phyloP scores from a whole-genome alignment of 2,888 invertebrate genomes.

The Cyclophora punctaria region DNA sequence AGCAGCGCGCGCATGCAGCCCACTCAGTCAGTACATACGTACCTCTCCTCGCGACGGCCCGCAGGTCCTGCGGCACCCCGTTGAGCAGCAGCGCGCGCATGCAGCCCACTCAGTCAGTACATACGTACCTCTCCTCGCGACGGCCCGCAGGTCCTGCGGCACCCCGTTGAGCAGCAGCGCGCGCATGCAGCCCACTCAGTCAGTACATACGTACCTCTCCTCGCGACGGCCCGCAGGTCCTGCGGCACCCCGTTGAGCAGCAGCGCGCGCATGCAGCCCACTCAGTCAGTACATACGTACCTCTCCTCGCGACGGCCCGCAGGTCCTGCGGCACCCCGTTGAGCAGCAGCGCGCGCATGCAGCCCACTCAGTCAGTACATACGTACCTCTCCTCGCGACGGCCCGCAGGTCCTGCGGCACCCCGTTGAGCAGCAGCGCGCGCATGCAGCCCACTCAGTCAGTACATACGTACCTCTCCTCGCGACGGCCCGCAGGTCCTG shows the following conservation, averaged over 20 bases:
- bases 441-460: conserved; percentile 86
- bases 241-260: conserved; percentile 90
- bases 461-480: conserved; percentile 60
- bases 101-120: conserved; percentile 82
- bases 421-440: conserved; percentile 92
- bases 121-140: conserved; percentile 77
- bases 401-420: conserved; percentile 84
- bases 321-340: conserved; percentile 91
- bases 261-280: conserved; percentile 93
- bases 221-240: conserved; percentile 83
- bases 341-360: conserved; percentile 89
- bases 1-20: conserved; percentile 94
- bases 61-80: conserved; percentile 87
- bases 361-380: conserved; percentile 79
- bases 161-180: conserved; percentile 91
- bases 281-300: conserved; percentile 46
- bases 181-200: conserved; percentile 89
- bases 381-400: conserved; percentile 77
- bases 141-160: conserved; percentile 83
- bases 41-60: conserved; percentile 79
- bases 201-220: conserved; percentile 58
- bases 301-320: conserved; percentile 79
- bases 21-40: conserved; percentile 57
- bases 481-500: conserved; percentile 86
- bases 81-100: conserved; percentile 91